phyloP scores from a whole-genome alignment of 2,113 vertebrate genomes.

The Proterorhinus semilunaris region DNA sequence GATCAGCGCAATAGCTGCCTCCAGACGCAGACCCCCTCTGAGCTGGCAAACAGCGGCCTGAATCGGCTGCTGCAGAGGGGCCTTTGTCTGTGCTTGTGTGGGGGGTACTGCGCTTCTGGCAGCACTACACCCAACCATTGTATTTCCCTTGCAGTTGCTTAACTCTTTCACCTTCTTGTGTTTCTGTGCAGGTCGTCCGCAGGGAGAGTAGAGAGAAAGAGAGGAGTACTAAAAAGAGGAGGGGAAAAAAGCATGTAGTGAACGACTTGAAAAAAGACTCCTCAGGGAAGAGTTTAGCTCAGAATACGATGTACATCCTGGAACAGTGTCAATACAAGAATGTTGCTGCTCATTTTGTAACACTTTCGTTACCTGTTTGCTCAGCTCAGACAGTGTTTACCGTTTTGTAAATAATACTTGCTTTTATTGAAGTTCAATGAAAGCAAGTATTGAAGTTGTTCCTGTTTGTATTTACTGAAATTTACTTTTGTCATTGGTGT shows the following conservation, averaged over 20 bases:
- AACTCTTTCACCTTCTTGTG: slow-evolving; percentile 18
- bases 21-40: slow-evolving; percentile 15
- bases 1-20: slow-evolving; percentile 30
- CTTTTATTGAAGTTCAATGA: not conserved
- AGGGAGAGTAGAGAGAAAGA: slow-evolving; percentile 15
- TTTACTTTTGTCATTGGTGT: not conserved
- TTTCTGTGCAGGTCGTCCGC: slow-evolving; percentile 26
- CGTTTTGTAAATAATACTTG: not conserved
- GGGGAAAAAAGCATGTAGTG: not conserved
- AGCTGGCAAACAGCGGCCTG: slow-evolving; percentile 30
- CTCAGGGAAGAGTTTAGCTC: not conserved
- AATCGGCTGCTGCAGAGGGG: slow-evolving; percentile 22
- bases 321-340: not conserved
- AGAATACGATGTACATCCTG: not conserved
- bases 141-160: slow-evolving; percentile 23
- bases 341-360: not conserved
- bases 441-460: too few species aligned
- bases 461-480: too few species aligned
- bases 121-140: slow-evolving; percentile 17
- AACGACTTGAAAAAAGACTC: not conserved
- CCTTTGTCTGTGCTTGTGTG: slow-evolving; percentile 36
- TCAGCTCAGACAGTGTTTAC: not conserved
- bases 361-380: slow-evolving; percentile 2
- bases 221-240: not conserved
- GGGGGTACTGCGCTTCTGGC: slow-evolving; percentile 21